Percentiles rank a stretch among this genome's conserved stretches.
phyloP scores from a whole-genome alignment of 2,888 invertebrate genomes.

The Cetonia aurata region DNA sequence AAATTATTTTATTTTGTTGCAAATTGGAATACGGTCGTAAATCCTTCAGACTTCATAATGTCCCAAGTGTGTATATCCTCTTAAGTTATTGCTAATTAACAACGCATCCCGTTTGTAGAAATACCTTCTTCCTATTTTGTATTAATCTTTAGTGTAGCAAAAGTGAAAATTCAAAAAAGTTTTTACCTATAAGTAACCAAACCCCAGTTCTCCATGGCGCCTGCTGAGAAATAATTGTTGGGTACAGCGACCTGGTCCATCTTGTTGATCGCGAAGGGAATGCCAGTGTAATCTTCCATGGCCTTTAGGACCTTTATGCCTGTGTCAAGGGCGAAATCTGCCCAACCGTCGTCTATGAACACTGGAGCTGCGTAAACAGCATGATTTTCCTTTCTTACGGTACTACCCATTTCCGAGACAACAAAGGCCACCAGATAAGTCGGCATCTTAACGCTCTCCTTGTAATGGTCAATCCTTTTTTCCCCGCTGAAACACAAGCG shows the following conservation, averaged over 20 bases:
- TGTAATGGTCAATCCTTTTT: constrained; percentile 21
- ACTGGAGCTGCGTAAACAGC: constrained; percentile 55
- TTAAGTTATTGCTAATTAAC: too few relatives aligned
- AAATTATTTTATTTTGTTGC: too few relatives aligned
- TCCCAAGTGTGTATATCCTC: too few relatives aligned
- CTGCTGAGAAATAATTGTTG: constrained; percentile 77
- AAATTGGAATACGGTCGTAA: too few relatives aligned
- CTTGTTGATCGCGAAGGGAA: constrained; percentile 71
- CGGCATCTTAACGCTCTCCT: constrained; percentile 71
- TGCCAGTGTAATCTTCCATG: constrained; percentile 72
- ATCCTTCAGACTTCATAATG: too few relatives aligned
- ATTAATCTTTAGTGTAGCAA: too few relatives aligned
- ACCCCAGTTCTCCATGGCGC: constrained; percentile 97
- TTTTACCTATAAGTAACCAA: constrained; percentile 80
- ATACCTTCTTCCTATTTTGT: too few relatives aligned
- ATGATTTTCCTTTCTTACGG: constrained; percentile 49
- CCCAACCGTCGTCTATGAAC: constrained; percentile 57
- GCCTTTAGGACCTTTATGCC: constrained; percentile 66
- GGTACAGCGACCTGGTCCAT: constrained; percentile 86
- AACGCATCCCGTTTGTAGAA: too few relatives aligned
- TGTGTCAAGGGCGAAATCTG: constrained; percentile 64
- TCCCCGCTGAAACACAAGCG: constrained; percentile 8
- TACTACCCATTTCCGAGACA: constrained; percentile 65
- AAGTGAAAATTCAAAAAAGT: too few relatives aligned
- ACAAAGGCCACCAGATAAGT: constrained; percentile 86